Evolutionary conservation across 2,113 vertebrate species (phyloP).

Genomic region (Planiliza haematocheilus): DNA sequence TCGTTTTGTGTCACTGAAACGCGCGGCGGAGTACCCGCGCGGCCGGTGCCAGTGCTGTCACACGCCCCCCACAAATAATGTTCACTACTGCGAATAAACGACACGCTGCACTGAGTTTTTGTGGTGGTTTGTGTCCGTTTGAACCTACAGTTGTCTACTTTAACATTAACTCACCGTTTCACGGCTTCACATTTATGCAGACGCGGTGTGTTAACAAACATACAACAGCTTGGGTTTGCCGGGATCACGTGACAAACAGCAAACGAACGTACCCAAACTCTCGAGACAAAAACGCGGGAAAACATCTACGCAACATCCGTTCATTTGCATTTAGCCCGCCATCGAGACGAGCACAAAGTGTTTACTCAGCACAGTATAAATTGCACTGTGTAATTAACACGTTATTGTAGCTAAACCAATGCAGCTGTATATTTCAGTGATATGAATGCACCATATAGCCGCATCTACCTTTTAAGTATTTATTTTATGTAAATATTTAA

Average conservation of each 20-base stretch:
- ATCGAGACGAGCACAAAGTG: background rate
- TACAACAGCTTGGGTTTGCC: rapidly evolving
- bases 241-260: conserved; percentile 15
- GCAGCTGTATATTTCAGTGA: too few species aligned
- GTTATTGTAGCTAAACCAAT: background rate
- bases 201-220: too few species aligned
- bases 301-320: conserved; percentile 70
- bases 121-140: rapidly evolving
- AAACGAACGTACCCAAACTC: conserved; percentile 63
- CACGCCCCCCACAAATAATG: too few species aligned
- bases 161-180: rapidly evolving
- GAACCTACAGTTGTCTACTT: rapidly evolving
- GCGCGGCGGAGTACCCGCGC: background rate
- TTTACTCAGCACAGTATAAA: background rate
- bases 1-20: conserved; percentile 26
- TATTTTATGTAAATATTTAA: too few species aligned
- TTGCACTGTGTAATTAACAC: background rate
- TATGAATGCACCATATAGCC: too few species aligned
- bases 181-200: rapidly evolving
- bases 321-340: conserved; percentile 43
- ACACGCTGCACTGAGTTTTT: background rate
- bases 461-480: too few species aligned
- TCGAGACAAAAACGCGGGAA: conserved; percentile 77
- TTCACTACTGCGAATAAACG: too few species aligned
- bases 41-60: background rate